Evolutionary conservation across 2,797 vertebrate species (phyloP), one percentile per base, ranked within the genome.

Genomic region (Gymnocypris eckloni): DNA sequence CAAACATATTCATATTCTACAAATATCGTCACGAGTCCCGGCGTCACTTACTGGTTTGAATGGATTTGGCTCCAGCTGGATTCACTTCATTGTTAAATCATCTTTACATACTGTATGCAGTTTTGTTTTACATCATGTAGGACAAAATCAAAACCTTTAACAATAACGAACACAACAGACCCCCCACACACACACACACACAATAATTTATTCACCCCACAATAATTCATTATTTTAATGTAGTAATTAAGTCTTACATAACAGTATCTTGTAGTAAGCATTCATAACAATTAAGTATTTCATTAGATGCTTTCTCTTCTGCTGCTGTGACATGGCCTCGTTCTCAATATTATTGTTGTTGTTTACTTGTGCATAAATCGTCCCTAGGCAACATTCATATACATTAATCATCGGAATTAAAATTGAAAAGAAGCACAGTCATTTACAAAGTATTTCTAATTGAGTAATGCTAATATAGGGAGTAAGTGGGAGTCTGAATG

Each of bases 261-360:
- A 77, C 67, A 52, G 20, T 59, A 28, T 70, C 56, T 71, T 61
- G 69, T 80, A 66, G 41, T 80, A 85, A 50, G 43, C 78, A 73
- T 43, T 81, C 52, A 18, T 72, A 71, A 72, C 83, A 20, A 20
- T 86, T 78, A 88, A 86, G 79, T 81, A 88, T 84, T 50, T 56
- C 85, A 87, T 91, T 89, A n/a, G 81, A 91, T 91, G 92, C 84
- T 81, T 93, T 93, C 93, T 94, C 94, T 95, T 95, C 90, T 94
- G 92, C 94, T 94, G 94, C 93, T 93, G 90, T 93, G 93, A 90
- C 52, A 84, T 89, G 86, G 86, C 88, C 92, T 92, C 91, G 91
- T 92, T 89, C 84, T 89, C 84, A 88, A 92, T 93, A 92, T 94
- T 94, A 92, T 92, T 85, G 92, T 92, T 85, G 81, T 86, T 86